Percentiles rank a stretch among this genome's conserved stretches.
phyloP scores from a whole-genome alignment of 2,797 vertebrate species.

The Parambassis ranga region DNA sequence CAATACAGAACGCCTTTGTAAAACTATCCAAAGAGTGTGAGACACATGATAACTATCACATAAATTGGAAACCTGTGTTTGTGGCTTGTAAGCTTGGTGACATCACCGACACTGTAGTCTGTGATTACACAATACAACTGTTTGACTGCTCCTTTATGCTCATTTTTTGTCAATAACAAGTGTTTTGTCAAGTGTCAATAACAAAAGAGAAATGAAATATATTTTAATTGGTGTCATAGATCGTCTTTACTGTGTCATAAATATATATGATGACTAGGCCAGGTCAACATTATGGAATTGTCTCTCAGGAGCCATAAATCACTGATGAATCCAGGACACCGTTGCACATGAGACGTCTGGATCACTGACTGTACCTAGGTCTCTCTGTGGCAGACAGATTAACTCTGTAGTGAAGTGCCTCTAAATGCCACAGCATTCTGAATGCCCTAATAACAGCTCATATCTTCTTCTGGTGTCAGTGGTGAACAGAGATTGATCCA shows the following conservation, averaged over 20 bases:
- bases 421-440: slow-evolving; percentile 42
- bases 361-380: not conserved
- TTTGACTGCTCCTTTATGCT: no score
- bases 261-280: not conserved
- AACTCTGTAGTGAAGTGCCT: not conserved
- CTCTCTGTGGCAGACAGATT: slow-evolving; percentile 31
- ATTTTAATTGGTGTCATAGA: not conserved
- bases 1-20: no score
- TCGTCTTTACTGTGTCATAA: not conserved
- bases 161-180: no score
- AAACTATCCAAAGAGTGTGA: no score
- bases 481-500: slow-evolving; percentile 2
- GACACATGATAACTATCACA: no score
- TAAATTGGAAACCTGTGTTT: no score
- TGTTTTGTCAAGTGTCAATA: no score
- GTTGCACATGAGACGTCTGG: not conserved
- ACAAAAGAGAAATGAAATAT: no score
- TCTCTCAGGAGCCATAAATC: slow-evolving; percentile 11
- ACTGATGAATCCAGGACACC: slow-evolving; percentile 18
- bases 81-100: no score
- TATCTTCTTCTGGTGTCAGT: slow-evolving; percentile 14
- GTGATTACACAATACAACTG: no score
- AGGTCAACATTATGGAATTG: not conserved
- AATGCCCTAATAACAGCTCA: slow-evolving; percentile 3
- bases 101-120: no score